Percentiles rank a stretch among this genome's conserved stretches.
Conservation (phyloP, 2,797 vertebrate species). For the Cynodonichthys magdalenae region DNA sequence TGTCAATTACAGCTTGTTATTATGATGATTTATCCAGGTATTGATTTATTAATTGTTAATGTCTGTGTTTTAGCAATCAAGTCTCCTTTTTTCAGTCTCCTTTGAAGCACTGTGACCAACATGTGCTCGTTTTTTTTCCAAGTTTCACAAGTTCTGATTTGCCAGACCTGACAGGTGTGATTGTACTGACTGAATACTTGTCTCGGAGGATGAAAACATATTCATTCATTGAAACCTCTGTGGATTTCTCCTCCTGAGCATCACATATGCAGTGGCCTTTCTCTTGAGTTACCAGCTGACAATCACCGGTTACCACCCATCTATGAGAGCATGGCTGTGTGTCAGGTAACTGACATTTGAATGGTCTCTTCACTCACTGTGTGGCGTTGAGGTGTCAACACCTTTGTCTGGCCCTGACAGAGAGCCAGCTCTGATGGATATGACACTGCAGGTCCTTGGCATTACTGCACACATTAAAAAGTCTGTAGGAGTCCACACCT, state of each 20-base stretch:
- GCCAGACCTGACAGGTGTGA: conserved; percentile 67
- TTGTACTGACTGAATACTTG: conserved; percentile 60
- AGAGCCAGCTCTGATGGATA: conserved; percentile 81
- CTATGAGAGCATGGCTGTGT: conserved; percentile 68
- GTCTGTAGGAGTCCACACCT: conserved; percentile 54
- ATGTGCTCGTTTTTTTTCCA: not conserved
- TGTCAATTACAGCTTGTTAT: not conserved
- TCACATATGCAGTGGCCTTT: conserved; percentile 80
- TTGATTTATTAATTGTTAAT: not conserved
- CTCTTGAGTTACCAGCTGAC: conserved; percentile 73
- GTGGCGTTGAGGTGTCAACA: conserved; percentile 77
- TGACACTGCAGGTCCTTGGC: conserved; percentile 78
- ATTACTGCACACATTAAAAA: conserved; percentile 73
- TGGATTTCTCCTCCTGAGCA: conserved; percentile 44
- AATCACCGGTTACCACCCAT: conserved; percentile 74
- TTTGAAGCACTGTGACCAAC: not conserved
- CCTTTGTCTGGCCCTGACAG: conserved; percentile 82
- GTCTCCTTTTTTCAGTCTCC: not conserved
- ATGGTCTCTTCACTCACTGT: conserved; percentile 72
- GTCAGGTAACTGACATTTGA: conserved; percentile 75
- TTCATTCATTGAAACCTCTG: conserved; percentile 59
- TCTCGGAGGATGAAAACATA: conserved; percentile 54
- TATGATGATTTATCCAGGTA: not conserved
- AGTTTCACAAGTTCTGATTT: conserved; percentile 56
- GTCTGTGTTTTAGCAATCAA: not conserved